These are phyloP conservation scores for Coelopa pilipes DNA, from an alignment of 2,888 invertebrate species.

Conservation along the genomic window DNA sequence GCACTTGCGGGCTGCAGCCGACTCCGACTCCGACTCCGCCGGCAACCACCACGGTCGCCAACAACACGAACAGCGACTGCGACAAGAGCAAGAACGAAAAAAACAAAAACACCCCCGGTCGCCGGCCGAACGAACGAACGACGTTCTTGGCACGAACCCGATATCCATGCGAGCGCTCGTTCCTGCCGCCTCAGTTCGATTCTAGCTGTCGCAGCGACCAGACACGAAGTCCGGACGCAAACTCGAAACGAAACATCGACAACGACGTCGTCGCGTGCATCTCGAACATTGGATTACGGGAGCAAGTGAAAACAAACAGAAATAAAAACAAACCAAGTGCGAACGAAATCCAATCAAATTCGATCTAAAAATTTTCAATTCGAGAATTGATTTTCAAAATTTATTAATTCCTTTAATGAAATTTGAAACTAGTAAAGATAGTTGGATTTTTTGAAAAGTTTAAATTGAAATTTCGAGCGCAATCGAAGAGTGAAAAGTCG, in stretches of 20 bases:
- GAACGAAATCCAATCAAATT: too few species aligned
- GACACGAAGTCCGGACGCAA: conserved; percentile 10
- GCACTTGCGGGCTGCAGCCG: neutral
- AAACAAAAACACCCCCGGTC: conserved; percentile 39
- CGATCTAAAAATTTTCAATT: too few species aligned
- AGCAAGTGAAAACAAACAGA: conserved; percentile 21
- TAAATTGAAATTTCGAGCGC: too few species aligned
- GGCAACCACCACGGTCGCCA: conserved; percentile 21
- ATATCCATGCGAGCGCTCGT: conserved; percentile 15
- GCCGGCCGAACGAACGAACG: neutral
- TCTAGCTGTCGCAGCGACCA: conserved; percentile 33
- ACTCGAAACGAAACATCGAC: neutral
- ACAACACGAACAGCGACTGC: conserved; percentile 19
- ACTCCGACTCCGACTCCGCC: neutral
- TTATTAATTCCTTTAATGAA: neutral
- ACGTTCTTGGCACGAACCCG: conserved; percentile 23
- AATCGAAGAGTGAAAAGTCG: conserved; percentile 1
- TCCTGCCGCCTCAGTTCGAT: conserved; percentile 29
- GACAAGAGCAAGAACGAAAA: conserved; percentile 36
- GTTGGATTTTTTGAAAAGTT: neutral
- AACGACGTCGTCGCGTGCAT: conserved; percentile 13
- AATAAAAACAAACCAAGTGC: neutral
- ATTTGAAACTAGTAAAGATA: conserved; percentile 11
- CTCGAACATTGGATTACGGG: conserved; percentile 12
- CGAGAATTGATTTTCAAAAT: too few species aligned